Evolutionary conservation across 1,140 invertebrate species (phyloP), one percentile per base, ranked within the genome.

Genomic region (Psix sp.): DNA sequence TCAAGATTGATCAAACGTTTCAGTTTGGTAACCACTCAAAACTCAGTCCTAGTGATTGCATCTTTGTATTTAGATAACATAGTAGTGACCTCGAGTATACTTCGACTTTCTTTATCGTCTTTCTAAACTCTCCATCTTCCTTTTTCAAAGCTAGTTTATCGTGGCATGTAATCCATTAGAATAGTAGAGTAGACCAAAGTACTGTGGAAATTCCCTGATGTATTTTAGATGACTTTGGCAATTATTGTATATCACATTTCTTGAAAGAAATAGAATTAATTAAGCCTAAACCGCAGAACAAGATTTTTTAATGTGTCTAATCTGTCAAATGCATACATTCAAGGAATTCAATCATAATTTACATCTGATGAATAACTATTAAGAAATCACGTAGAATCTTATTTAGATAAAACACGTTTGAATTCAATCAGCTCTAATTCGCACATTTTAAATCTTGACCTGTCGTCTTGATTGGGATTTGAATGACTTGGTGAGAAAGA

Each of bases 101-200:
- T 43, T 68, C 71, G 57, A 74, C 57, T 74, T 74, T 74, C 63
- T 74, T 74, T 74, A 74, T 74, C 71, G 57, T 59, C 52, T 68
- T 52, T 68, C 65, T 68, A 62, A 74, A 74, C 72, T 65, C 72
- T 74, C 63, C 59, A 74, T 74, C 72, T 74, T 74, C 72, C 65
- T 74, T 74, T 74, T 74, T 65, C 62, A 68, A 68, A 74, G 72
- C 54, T 68, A 54, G 33, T 60, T 75, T 75, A 76, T 71, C 73
- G 73, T 70, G 56, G 46, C 60, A 57, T 66, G 68, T 76, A 76
- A 78, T 76, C 74, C 70, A 78, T 78, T 76, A 78, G 67, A 68
- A 74, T 74, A 65, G 65, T 43, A 59, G 63, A 59, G 51, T 68
- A 74, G 57, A 65, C 57, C 52, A 48, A 67, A 74, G 65, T 48